A percentile compares a stretch with the other conserved stretches of the same genome.
Conservation (phyloP, 30 jellyfish, hydroid and myxozoan species). For the Mastigias papua region DNA sequence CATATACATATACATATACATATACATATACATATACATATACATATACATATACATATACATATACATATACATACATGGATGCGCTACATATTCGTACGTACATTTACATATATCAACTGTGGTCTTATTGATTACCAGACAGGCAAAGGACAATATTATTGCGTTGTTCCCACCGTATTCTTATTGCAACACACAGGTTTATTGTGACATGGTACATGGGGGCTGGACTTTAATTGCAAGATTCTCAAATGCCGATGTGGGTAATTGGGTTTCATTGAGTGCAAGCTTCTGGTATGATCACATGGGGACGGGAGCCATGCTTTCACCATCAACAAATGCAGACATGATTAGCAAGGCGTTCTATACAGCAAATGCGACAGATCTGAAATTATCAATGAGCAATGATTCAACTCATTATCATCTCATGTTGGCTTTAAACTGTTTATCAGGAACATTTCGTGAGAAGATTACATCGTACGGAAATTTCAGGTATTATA, state of each 20-base stretch:
- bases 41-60: too few species aligned
- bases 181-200: constrained; percentile 5
- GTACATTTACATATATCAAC: too few species aligned
- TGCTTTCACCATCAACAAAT: constrained; percentile 23
- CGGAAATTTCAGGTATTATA: constrained; percentile 57
- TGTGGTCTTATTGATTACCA: too few species aligned
- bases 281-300: constrained; percentile 54
- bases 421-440: neutral
- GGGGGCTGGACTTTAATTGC: constrained; percentile 76
- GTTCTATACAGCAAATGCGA: constrained; percentile 19
- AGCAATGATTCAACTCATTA: constrained; percentile 14
- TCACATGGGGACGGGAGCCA: constrained; percentile 10
- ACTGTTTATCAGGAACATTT: constrained; percentile 29
- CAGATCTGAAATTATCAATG: constrained; percentile 15
- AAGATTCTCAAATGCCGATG: constrained; percentile 68
- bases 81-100: neutral
- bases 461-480: constrained; percentile 23
- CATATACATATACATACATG: too few species aligned
- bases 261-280: constrained; percentile 17
- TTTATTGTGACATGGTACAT: constrained; percentile 41
- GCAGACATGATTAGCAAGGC: constrained; percentile 63
- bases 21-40: too few species aligned
- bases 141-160: too few species aligned
- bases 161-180: too few species aligned
- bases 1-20: too few species aligned